Percentiles rank a stretch among this genome's conserved stretches.
These are phyloP conservation scores for Seriola aureovittata DNA, from an alignment of 2,113 vertebrate species.

Conservation along the genomic window DNA sequence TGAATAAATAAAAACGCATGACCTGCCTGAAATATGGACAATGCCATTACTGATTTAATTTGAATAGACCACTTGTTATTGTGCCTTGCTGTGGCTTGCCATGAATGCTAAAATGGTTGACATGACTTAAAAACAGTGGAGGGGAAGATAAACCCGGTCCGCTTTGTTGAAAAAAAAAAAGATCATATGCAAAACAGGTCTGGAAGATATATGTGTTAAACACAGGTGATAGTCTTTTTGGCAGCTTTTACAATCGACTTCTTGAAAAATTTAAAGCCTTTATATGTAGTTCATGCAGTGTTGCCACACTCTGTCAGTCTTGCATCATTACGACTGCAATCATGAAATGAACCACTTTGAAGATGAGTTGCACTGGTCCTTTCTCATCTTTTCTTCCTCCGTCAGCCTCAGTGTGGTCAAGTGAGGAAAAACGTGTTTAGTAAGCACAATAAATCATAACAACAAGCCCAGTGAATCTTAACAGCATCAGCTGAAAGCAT, in stretches of 20 bases:
- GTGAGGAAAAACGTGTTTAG: slow-evolving; percentile 68
- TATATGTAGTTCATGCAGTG: slow-evolving; percentile 19
- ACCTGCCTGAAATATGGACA: slow-evolving; percentile 87
- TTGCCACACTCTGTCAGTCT: slow-evolving; percentile 42
- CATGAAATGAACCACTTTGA: slow-evolving; percentile 63
- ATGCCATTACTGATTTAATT: slow-evolving; percentile 87
- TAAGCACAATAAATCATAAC: slow-evolving; percentile 71
- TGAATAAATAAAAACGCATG: slow-evolving; percentile 87
- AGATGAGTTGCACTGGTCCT: slow-evolving; percentile 51
- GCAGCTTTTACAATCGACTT: slow-evolving; percentile 12
- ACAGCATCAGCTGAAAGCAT: slow-evolving; percentile 60
- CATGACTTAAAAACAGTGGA: slow-evolving; percentile 58
- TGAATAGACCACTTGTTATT: slow-evolving; percentile 85
- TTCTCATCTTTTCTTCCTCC: slow-evolving; percentile 18
- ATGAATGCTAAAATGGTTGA: slow-evolving; percentile 75
- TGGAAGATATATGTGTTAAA: slow-evolving; percentile 51
- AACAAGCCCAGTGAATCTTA: slow-evolving; percentile 64
- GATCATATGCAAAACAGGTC: slow-evolving; percentile 64
- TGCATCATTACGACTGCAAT: slow-evolving; percentile 59
- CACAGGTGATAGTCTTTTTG: slow-evolving; percentile 18
- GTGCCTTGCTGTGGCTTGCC: slow-evolving; percentile 61
- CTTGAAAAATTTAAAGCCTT: background rate
- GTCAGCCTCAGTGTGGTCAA: slow-evolving; percentile 59
- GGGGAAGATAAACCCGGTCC: slow-evolving; percentile 58
- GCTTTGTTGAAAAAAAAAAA: slow-evolving; percentile 50